A percentile compares a stretch with the other conserved stretches of the same genome.
Evolutionary conservation across 37 sponge, comb jelly and placozoan genomes (phyloP).

Genomic region (Dysidea cf. avara): DNA sequence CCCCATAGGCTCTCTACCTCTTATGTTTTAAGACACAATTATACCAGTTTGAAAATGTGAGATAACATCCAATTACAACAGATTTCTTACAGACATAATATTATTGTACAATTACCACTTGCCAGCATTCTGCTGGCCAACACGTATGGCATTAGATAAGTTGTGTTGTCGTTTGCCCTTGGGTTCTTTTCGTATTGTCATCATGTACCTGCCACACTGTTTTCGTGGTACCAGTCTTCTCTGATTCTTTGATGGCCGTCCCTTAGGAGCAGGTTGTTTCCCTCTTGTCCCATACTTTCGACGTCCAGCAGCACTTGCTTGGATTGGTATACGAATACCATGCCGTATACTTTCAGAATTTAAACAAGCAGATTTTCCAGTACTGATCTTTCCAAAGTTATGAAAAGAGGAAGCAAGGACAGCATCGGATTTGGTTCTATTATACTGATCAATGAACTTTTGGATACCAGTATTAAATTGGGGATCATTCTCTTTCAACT

Average conservation of each 20-base stretch:
- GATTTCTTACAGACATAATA: too few relatives aligned
- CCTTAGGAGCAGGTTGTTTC: neutral
- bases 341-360: neutral
- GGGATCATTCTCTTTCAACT: too few relatives aligned
- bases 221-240: too few relatives aligned
- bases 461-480: too few relatives aligned
- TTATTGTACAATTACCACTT: neutral
- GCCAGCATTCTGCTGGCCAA: neutral
- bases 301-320: slow-evolving; percentile 4
- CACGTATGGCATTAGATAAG: neutral
- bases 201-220: neutral
- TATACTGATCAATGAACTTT: neutral
- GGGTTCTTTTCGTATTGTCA: neutral
- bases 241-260: too few relatives aligned
- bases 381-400: slow-evolving; percentile 1
- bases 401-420: neutral
- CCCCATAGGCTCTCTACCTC: too few relatives aligned
- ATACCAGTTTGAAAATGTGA: too few relatives aligned
- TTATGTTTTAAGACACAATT: too few relatives aligned
- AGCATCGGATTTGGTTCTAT: neutral
- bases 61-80: too few relatives aligned
- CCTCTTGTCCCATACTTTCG: neutral
- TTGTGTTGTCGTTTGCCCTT: neutral
- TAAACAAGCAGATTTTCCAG: neutral
- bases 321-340: neutral